These are phyloP conservation scores for Chloroceryle aenea DNA, from an alignment of 2,113 vertebrate genomes.

Conservation along the genomic window DNA sequence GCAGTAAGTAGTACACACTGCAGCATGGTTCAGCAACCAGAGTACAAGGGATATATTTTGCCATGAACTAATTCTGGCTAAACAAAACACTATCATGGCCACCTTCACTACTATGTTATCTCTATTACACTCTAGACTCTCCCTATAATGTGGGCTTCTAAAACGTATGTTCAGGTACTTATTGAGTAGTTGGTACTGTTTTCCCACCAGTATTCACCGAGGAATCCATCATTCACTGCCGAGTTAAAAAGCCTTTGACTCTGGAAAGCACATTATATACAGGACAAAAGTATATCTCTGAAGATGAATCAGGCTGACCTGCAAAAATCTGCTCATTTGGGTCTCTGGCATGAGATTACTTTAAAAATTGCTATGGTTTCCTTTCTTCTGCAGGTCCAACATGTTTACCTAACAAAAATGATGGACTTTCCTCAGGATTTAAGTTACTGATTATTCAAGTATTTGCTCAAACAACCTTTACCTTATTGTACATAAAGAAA, in stretches of 20 bases:
- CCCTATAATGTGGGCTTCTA: background rate
- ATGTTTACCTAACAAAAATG: background rate
- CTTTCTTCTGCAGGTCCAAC: background rate
- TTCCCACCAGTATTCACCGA: background rate
- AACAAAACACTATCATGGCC: background rate
- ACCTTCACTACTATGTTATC: background rate
- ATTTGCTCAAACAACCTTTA: background rate
- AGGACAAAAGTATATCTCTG: background rate
- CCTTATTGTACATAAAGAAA: background rate
- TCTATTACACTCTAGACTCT: background rate
- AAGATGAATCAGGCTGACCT: background rate
- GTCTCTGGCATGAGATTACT: background rate
- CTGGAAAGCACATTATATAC: background rate
- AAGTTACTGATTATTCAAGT: background rate
- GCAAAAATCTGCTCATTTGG: background rate
- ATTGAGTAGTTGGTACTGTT: fast-evolving
- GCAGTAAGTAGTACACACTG: background rate
- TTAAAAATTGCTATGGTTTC: background rate
- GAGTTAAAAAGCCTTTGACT: background rate
- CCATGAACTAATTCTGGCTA: background rate
- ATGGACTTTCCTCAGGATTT: background rate
- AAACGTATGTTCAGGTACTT: background rate
- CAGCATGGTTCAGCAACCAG: background rate
- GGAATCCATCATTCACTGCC: background rate
- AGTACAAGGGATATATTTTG: background rate